Conservation (phyloP, 2,888 invertebrate species). For the Diaprepes abbreviatus region DNA sequence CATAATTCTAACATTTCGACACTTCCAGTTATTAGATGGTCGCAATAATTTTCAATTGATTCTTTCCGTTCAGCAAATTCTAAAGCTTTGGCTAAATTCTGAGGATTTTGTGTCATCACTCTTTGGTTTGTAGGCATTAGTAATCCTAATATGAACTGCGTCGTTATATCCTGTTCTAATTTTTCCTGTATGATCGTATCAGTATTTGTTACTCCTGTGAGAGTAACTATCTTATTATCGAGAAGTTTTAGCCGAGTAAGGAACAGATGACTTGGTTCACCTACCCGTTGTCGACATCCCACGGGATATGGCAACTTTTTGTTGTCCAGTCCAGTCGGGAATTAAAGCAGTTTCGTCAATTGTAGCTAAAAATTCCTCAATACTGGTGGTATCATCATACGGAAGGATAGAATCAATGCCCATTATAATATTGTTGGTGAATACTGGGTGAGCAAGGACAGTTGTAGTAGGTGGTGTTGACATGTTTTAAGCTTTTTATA, state of each 20-base stretch:
- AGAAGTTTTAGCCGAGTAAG: not conserved
- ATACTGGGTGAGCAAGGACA: not conserved
- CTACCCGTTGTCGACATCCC: not conserved
- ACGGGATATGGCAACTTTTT: not conserved
- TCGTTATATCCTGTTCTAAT: not conserved
- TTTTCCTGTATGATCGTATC: too few species aligned
- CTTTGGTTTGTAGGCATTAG: too few species aligned
- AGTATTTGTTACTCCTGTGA: too few species aligned
- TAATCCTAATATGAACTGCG: too few species aligned
- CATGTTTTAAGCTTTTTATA: too few species aligned
- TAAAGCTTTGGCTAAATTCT: too few species aligned
- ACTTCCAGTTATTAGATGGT: not conserved
- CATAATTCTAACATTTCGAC: not conserved
- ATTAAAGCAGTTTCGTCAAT: not conserved
- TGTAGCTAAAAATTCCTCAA: not conserved
- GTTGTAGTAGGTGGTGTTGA: not conserved
- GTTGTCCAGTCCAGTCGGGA: not conserved
- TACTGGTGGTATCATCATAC: too few species aligned
- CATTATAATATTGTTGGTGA: not conserved
- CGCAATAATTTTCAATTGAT: not conserved
- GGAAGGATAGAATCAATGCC: too few species aligned
- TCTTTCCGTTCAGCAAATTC: too few species aligned
- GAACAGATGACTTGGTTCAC: not conserved
- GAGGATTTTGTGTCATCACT: conserved; percentile 10
- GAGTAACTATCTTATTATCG: conserved; percentile 1